phyloP scores from a whole-genome alignment of 2,113 vertebrate species.

The Hemiscyllium ocellatum region DNA sequence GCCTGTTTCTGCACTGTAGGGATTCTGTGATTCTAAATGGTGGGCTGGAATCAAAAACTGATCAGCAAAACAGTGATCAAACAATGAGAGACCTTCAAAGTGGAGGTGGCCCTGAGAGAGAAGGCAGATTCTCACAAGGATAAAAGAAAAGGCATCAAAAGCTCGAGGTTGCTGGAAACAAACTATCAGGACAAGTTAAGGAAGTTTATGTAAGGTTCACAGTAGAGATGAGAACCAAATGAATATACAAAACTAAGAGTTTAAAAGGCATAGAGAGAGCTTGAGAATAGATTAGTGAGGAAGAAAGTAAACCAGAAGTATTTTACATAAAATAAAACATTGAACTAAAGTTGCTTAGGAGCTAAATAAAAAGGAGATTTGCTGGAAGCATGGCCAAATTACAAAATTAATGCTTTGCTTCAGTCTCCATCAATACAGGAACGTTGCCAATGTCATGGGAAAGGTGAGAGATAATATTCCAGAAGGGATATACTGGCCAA shows the following conservation, averaged over 20 bases:
- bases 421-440: too few species aligned
- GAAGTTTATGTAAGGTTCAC: neutral
- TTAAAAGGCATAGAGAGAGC: neutral
- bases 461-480: too few species aligned
- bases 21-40: too few species aligned
- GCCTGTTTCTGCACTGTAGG: too few species aligned
- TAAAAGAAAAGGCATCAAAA: neutral
- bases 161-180: neutral
- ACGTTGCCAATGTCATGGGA: too few species aligned
- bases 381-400: too few species aligned
- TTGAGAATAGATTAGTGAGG: neutral
- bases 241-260: neutral
- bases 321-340: neutral
- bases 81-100: neutral
- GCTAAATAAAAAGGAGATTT: too few species aligned
- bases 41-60: neutral
- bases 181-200: neutral
- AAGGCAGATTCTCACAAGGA: neutral
- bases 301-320: neutral
- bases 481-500: too few species aligned
- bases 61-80: neutral
- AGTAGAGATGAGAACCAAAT: neutral
- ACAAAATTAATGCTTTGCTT: too few species aligned
- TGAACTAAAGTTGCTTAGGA: too few species aligned
- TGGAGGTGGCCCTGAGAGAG: neutral